A percentile compares a stretch with the other conserved stretches of the same genome.
Evolutionary conservation across 2,888 invertebrate species (phyloP).

Genomic region (Lepidocyrtinus sp.): DNA sequence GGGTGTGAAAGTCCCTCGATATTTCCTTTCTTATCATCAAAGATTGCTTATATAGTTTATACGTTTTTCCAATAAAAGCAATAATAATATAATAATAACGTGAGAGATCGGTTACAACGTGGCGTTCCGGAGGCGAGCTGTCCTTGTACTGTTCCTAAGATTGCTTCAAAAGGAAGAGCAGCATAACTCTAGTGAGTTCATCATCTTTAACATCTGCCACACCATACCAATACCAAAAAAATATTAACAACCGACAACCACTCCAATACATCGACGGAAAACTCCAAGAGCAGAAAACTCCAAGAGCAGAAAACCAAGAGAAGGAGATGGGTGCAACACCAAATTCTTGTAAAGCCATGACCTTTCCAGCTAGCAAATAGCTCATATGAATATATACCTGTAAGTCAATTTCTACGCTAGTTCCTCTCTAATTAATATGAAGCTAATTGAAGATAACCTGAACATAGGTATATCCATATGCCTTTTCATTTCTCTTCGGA

Average conservation of each 20-base stretch:
- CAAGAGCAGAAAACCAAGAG: no score
- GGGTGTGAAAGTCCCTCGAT: constrained; percentile 22
- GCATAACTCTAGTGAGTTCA: background rate
- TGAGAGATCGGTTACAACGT: constrained; percentile 70
- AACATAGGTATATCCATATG: no score
- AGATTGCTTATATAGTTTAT: background rate
- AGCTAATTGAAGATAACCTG: no score
- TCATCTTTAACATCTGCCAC: constrained; percentile 11
- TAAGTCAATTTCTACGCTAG: background rate
- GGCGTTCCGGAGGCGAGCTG: constrained; percentile 70
- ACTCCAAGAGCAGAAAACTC: background rate
- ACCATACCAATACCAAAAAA: background rate
- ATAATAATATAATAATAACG: constrained; percentile 23
- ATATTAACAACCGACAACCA: background rate
- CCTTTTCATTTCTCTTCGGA: no score
- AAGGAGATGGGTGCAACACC: no score
- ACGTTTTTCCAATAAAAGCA: constrained; percentile 21
- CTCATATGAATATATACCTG: constrained; percentile 1
- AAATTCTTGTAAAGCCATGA: constrained; percentile 11
- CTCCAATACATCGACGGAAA: background rate
- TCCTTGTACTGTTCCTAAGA: constrained; percentile 70
- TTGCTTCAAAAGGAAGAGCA: constrained; percentile 15
- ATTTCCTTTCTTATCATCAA: constrained; percentile 24
- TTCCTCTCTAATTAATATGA: no score
- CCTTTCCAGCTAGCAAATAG: constrained; percentile 11